Conservation (phyloP, 2,888 invertebrate genomes). For the Seira sanloemensis region DNA sequence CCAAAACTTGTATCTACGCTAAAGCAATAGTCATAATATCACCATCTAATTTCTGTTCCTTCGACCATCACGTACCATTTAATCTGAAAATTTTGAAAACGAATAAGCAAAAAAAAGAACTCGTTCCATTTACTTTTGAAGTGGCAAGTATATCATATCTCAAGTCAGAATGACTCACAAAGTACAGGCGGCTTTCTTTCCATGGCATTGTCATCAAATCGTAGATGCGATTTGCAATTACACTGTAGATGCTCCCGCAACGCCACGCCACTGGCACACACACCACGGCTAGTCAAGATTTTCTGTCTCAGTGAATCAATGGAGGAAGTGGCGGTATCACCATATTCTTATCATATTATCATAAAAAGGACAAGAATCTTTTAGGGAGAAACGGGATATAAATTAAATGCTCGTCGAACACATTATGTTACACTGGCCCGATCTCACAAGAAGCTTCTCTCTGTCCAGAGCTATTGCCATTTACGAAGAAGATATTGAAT, state of each 20-base stretch:
- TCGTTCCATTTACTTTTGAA: too few relatives aligned
- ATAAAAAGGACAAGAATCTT: conserved; percentile 19
- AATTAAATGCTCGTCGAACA: conserved; percentile 63
- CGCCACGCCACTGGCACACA: conserved; percentile 33
- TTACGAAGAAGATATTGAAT: conserved; percentile 41
- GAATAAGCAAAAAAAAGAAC: too few relatives aligned
- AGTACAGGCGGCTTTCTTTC: too few relatives aligned
- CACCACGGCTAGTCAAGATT: not conserved
- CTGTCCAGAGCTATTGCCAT: conserved; percentile 21
- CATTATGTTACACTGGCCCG: conserved; percentile 17
- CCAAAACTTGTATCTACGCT: too few relatives aligned
- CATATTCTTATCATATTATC: conserved; percentile 11
- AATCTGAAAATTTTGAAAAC: too few relatives aligned
- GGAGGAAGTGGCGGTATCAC: not conserved
- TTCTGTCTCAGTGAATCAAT: not conserved
- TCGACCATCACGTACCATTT: too few relatives aligned
- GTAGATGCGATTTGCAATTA: too few relatives aligned
- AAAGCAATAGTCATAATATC: too few relatives aligned
- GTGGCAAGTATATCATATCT: not conserved
- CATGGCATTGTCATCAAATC: too few relatives aligned
- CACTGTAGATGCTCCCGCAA: not conserved
- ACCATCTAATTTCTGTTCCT: too few relatives aligned
- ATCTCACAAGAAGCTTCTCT: not conserved
- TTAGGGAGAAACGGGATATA: conserved; percentile 31
- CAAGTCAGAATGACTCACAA: not conserved